Conservation (phyloP, 2,113 vertebrate genomes). For the Brienomyrus brachyistius region DNA sequence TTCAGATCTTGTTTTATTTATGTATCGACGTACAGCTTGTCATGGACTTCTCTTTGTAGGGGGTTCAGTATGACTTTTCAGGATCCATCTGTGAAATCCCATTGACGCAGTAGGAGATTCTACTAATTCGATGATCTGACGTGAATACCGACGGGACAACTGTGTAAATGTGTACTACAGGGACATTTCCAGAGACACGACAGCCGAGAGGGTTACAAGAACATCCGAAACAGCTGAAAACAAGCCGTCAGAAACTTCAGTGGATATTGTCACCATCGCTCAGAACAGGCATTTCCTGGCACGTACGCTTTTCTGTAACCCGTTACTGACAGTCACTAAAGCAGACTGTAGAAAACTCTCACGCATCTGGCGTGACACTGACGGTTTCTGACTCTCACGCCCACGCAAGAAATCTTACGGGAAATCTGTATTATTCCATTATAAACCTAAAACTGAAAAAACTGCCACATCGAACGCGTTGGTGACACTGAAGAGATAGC, state of each 20-base stretch:
- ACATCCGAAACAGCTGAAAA: background rate
- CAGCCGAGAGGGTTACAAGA: background rate
- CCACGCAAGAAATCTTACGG: no score
- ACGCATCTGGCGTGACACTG: no score
- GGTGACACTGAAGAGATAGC: background rate
- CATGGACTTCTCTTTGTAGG: background rate
- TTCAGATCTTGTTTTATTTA: background rate
- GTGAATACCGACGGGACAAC: background rate
- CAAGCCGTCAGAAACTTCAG: background rate
- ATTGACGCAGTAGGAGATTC: constrained; percentile 38
- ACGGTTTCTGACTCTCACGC: no score
- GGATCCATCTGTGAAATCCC: constrained; percentile 25
- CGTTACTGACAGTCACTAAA: background rate
- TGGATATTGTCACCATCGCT: background rate
- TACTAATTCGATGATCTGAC: constrained; percentile 43
- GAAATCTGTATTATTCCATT: no score
- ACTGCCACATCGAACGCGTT: no score
- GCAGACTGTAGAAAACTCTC: background rate
- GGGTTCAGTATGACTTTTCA: background rate
- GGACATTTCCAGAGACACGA: background rate
- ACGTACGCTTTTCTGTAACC: background rate
- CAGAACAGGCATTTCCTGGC: background rate
- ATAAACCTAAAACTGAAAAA: no score
- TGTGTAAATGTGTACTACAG: background rate
- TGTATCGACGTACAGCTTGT: background rate